Evolutionary conservation across 2,888 invertebrate genomes (phyloP).

Genomic region (Oscheius onirici): DNA sequence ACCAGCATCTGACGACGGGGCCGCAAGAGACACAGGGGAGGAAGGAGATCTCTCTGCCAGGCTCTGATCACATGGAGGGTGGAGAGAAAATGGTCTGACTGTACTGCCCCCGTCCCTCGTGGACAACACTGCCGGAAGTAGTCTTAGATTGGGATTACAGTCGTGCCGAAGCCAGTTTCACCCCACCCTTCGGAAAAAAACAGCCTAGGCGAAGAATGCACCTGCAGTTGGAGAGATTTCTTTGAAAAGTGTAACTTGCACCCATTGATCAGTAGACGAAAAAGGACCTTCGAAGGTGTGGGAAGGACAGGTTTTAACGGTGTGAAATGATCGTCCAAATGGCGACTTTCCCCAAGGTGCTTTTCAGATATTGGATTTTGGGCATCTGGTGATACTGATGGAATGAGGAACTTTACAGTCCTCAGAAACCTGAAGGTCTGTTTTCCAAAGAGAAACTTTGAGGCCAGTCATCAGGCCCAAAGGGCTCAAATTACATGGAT

Average conservation of each 20-base stretch:
- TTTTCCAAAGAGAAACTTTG: no score
- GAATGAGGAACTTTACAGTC: no score
- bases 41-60: background rate
- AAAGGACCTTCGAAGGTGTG: background rate
- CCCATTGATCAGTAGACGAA: background rate
- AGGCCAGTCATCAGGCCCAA: no score
- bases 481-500: no score
- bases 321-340: background rate
- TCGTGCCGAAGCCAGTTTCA: background rate
- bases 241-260: background rate
- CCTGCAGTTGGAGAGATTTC: background rate
- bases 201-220: background rate
- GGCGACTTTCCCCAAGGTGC: background rate
- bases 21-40: conserved; percentile 18
- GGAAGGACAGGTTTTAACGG: background rate
- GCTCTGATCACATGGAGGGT: conserved; percentile 1
- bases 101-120: background rate
- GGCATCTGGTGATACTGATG: background rate
- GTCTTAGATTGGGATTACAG: background rate
- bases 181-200: background rate
- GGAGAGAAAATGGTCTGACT: background rate
- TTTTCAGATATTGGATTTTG: background rate
- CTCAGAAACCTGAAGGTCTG: no score
- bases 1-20: conserved; percentile 2
- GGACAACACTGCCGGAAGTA: background rate